Percentiles rank a stretch among this genome's conserved stretches.
Conservation (phyloP, 2,113 vertebrate species). For the Lethenteron camtschaticum region DNA sequence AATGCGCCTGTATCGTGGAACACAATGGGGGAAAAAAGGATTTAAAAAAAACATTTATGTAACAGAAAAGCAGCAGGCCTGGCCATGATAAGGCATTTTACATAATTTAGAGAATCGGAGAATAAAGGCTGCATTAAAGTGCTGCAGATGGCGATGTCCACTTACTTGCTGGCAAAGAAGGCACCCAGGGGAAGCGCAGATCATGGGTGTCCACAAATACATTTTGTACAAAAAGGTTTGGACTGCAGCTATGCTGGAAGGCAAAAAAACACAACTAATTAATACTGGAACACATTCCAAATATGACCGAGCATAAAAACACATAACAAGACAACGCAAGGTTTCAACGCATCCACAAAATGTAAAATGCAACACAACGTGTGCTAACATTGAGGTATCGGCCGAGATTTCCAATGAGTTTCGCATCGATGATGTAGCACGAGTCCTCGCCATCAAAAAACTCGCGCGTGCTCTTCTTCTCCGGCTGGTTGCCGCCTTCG, state of each 20-base stretch:
- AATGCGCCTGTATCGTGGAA: constrained; percentile 37
- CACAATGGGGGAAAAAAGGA: too few species aligned
- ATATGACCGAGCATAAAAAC: not conserved
- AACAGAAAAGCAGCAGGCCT: too few species aligned
- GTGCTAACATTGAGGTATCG: constrained; percentile 78
- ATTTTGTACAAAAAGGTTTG: constrained; percentile 94
- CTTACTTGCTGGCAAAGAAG: constrained; percentile 95
- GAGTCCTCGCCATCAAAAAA: constrained; percentile 90
- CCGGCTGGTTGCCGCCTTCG: constrained; percentile 8
- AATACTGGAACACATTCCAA: not conserved
- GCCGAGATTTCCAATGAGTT: constrained; percentile 80
- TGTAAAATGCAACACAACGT: not conserved
- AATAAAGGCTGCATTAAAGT: too few species aligned
- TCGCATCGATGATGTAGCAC: constrained; percentile 94
- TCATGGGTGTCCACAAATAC: constrained; percentile 95
- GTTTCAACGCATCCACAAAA: not conserved
- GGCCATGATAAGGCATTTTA: too few species aligned
- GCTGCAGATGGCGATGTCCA: too few species aligned
- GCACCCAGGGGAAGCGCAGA: constrained; percentile 94
- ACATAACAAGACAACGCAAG: not conserved
- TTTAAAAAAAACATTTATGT: too few species aligned
- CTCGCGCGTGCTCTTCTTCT: constrained; percentile 43
- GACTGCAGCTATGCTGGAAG: constrained; percentile 67
- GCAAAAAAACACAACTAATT: constrained; percentile 1
- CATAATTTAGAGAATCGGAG: too few species aligned